A percentile compares a stretch with the other conserved stretches of the same genome.
These are phyloP conservation scores for Turdus rufiventris DNA, from an alignment of 2,113 vertebrate species.

Conservation along the genomic window DNA sequence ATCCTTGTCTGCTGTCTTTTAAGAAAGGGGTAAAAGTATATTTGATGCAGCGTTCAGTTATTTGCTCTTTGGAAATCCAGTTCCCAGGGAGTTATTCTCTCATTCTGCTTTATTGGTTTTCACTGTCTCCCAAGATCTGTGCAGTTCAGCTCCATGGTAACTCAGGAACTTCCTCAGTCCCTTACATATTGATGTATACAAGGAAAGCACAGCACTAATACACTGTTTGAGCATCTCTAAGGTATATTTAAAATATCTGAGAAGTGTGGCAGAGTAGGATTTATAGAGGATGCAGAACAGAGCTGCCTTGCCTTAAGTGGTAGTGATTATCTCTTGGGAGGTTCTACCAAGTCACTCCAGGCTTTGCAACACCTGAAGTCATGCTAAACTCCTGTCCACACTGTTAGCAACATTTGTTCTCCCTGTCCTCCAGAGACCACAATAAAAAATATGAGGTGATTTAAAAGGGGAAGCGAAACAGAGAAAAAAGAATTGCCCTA, in stretches of 20 bases:
- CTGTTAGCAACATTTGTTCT: not conserved
- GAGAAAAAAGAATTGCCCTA: not conserved
- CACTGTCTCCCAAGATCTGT: constrained; percentile 25
- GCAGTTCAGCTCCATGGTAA: constrained; percentile 44
- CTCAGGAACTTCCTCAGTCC: not conserved
- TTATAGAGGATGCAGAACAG: not conserved
- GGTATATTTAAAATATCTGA: not conserved
- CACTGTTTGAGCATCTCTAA: not conserved
- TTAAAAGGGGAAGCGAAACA: not conserved
- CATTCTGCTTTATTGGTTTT: constrained; percentile 57
- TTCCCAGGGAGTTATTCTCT: constrained; percentile 18
- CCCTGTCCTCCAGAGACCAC: not conserved
- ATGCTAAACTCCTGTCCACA: not conserved
- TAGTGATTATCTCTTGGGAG: not conserved
- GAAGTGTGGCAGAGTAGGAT: not conserved
- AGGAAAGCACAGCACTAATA: not conserved
- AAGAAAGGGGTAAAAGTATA: not conserved
- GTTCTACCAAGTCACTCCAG: not conserved
- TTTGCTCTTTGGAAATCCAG: constrained; percentile 47
- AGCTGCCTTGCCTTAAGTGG: not conserved
- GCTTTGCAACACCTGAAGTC: not conserved
- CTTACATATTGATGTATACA: constrained; percentile 27
- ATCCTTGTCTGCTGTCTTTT: not conserved
- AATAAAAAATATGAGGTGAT: not conserved
- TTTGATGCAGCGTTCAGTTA: not conserved